Evolutionary conservation across 2,113 vertebrate species (phyloP), one percentile per base, ranked within the genome.

Genomic region (Hyla sarda): DNA sequence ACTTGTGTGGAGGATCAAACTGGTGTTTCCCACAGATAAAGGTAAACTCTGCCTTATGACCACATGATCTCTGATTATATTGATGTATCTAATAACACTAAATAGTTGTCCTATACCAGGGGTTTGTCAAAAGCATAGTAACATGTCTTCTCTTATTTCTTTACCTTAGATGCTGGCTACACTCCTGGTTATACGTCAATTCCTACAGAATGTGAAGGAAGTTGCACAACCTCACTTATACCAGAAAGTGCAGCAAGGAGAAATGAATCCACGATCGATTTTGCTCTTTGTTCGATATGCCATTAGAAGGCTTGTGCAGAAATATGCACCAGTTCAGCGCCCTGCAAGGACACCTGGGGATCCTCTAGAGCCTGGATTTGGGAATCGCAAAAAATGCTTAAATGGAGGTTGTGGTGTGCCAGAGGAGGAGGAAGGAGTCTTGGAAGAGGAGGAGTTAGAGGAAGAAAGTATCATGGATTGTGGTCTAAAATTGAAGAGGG

Each of bases 201-300:
- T 99, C 90, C 94, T 99, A 88, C 97, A 98, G 92, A 99, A 99
- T 25, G 88, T 99, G 87, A 95, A 97, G 28, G 98, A 99, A 90
- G 97, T 97, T 81, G 93, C 98, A 10, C 97, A 99, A 94, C 98
- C 98, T 4, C 97, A 99, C 88, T 90, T 99, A 56, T 97, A 97
- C 41, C 96, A 95, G 54, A 95, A 96, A 28, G 94, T 99, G 87
- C 95, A 96, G 85, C 92, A 96, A 1, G 97, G 97, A 0, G 95
- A 98, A 89, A 94, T 99, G 1, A 95, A 90, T 1, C 81, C 95
- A 28, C 92, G 88, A 48, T 90, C 94, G 0, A 54, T 96, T 82
- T 95, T 94, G 89, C 96, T 96, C 88, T 90, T 97, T 50, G 16
- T 77, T 90, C 93, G 74, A 91, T 91, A 1, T 52, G 90, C 37